phyloP scores from a whole-genome alignment of 2,797 vertebrate genomes.

The Fistularia tabacaria region DNA sequence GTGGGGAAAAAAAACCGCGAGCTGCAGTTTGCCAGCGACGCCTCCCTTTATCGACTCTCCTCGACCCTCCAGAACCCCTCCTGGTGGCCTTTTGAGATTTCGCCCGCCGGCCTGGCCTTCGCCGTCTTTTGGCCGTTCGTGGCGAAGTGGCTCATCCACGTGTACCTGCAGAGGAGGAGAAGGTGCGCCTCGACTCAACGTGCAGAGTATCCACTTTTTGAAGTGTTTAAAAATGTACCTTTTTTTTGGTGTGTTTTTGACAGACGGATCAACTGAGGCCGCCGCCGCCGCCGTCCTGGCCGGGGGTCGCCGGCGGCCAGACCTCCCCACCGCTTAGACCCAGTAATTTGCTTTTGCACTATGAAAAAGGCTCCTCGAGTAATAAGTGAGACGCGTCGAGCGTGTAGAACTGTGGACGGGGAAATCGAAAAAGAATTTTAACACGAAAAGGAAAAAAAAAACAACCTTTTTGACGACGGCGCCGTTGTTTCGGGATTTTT shows the following conservation, averaged over 20 bases:
- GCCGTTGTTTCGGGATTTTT: no score
- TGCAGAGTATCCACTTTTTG: neutral
- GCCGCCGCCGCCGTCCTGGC: neutral
- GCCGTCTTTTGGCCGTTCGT: conserved; percentile 92
- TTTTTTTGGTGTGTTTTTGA: conserved; percentile 10
- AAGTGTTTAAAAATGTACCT: neutral
- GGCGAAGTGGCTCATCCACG: conserved; percentile 89
- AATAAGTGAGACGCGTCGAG: conserved; percentile 7
- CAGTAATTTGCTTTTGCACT: conserved; percentile 78
- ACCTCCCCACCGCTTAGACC: conserved; percentile 39
- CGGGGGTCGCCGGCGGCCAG: conserved; percentile 35
- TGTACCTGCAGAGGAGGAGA: conserved; percentile 87
- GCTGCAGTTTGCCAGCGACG: neutral
- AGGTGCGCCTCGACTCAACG: conserved; percentile 69
- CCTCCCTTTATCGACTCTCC: neutral
- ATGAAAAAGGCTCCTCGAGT: conserved; percentile 47
- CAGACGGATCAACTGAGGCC: conserved; percentile 85
- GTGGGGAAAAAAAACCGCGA: neutral
- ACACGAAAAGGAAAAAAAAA: no score
- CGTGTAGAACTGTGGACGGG: neutral
- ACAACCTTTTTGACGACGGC: neutral
- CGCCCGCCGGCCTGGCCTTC: conserved; percentile 86
- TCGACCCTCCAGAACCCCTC: conserved; percentile 77
- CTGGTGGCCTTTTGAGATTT: conserved; percentile 96
- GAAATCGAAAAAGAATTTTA: no score